Evolutionary conservation across 2,888 invertebrate species (phyloP).

Genomic region (Oligia fasciuncula): DNA sequence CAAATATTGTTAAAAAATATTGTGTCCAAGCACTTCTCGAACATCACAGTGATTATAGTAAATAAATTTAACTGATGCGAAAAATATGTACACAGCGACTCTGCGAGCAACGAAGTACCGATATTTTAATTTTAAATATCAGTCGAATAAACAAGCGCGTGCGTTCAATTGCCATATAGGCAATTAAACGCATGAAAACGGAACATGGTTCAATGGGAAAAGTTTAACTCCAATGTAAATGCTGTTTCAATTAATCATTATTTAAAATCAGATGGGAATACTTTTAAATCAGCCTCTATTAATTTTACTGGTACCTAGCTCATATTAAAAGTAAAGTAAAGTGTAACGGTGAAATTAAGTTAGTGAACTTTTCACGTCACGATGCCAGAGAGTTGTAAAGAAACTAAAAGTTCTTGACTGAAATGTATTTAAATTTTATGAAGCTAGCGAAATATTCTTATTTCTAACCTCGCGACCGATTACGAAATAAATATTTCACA

Average conservation of each 20-base stretch:
- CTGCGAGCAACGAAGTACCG: neutral
- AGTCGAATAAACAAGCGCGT: neutral
- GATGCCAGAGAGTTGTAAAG: slow-evolving; percentile 3
- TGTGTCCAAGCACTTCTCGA: neutral
- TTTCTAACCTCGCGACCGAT: neutral
- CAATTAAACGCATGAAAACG: slow-evolving; percentile 2
- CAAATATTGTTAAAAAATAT: slow-evolving; percentile 1
- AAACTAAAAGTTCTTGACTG: slow-evolving; percentile 20
- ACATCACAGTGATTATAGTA: neutral
- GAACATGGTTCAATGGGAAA: neutral
- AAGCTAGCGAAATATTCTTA: slow-evolving; percentile 9
- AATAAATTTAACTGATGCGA: neutral
- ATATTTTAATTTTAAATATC: neutral
- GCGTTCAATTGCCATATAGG: neutral
- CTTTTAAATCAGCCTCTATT: neutral
- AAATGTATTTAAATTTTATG: slow-evolving; percentile 6
- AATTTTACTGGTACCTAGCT: neutral
- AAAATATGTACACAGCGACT: neutral
- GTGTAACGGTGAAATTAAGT: slow-evolving; percentile 3
- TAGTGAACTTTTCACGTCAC: slow-evolving; percentile 7
- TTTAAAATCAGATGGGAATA: neutral
- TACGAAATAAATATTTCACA: neutral
- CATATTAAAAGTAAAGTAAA: neutral
- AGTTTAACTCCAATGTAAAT: neutral
- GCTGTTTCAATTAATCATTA: neutral